Conservation (phyloP, 2,113 vertebrate species). For the Bungarus multicinctus region DNA sequence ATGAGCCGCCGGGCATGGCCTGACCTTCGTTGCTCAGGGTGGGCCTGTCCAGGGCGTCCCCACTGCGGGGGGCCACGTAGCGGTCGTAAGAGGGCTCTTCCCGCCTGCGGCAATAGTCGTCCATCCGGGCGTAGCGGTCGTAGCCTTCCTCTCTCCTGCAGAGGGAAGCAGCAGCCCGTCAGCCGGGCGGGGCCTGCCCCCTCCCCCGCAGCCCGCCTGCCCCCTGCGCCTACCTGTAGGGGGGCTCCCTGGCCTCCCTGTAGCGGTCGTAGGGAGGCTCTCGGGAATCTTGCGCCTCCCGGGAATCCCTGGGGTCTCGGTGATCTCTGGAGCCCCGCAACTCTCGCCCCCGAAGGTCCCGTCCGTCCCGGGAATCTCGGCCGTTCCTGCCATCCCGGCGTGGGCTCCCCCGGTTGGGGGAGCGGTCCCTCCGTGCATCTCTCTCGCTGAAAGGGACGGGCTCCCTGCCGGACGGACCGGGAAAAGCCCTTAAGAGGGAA, state of each 20-base stretch:
- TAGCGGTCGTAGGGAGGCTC: conserved; percentile 67
- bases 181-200: neutral
- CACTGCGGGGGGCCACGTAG: conserved; percentile 54
- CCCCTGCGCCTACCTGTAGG: neutral
- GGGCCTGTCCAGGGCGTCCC: conserved; percentile 83
- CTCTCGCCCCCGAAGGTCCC: conserved; percentile 77
- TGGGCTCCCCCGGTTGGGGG: conserved; percentile 77
- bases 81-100: conserved; percentile 83
- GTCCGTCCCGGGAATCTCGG: conserved; percentile 69
- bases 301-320: conserved; percentile 59
- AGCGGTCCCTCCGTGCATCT: conserved; percentile 74
- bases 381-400: conserved; percentile 74
- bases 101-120: conserved; percentile 86
- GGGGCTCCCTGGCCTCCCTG: conserved; percentile 45
- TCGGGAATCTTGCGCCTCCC: conserved; percentile 61
- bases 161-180: neutral
- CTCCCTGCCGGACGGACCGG: conserved; percentile 72
- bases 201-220: too few relatives aligned
- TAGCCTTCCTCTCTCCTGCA: conserved; percentile 80
- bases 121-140: conserved; percentile 79
- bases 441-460: conserved; percentile 77
- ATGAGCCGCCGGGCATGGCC: neutral
- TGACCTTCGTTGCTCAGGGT: conserved; percentile 79
- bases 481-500: conserved; percentile 34
- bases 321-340: conserved; percentile 71